A percentile compares a stretch with the other conserved stretches of the same genome.
These are phyloP conservation scores for Amphiprion ocellaris DNA, from an alignment of 2,113 vertebrate genomes.

Conservation along the genomic window DNA sequence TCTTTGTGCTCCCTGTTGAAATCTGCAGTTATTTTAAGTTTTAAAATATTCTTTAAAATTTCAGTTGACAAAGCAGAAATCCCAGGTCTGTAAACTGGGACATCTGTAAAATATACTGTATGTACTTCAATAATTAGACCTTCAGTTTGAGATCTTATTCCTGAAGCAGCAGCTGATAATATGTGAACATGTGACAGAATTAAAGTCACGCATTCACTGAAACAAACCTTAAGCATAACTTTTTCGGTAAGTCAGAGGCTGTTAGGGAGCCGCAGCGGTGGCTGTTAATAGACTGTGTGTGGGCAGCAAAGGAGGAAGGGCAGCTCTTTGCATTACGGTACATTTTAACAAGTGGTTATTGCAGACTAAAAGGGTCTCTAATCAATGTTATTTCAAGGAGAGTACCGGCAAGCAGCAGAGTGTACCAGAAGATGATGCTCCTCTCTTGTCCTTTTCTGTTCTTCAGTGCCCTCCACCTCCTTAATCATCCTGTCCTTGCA, in stretches of 20 bases:
- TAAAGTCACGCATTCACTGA: background rate
- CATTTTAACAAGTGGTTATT: slow-evolving; percentile 69
- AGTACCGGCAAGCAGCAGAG: slow-evolving; percentile 41
- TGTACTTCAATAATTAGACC: background rate
- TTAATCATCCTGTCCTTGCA: slow-evolving; percentile 56
- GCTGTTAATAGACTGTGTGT: slow-evolving; percentile 49
- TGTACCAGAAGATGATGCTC: slow-evolving; percentile 35
- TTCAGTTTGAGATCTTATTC: slow-evolving; percentile 1
- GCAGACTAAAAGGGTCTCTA: slow-evolving; percentile 66
- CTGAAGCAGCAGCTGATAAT: background rate
- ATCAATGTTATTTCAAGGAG: slow-evolving; percentile 73
- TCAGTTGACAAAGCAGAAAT: too few species aligned
- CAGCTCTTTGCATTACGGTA: slow-evolving; percentile 41
- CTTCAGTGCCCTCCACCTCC: slow-evolving; percentile 51
- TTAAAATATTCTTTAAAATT: too few species aligned
- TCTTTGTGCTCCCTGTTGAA: too few species aligned
- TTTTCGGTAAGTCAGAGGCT: background rate
- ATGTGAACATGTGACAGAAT: background rate
- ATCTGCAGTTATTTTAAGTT: too few species aligned
- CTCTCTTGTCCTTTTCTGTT: slow-evolving; percentile 46
- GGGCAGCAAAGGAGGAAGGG: slow-evolving; percentile 42
- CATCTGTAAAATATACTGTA: background rate
- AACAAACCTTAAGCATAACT: background rate
- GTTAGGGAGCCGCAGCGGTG: background rate
- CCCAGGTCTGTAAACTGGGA: background rate